These are phyloP conservation scores for Scelioninae gen. 2 DNA, from an alignment of 2,888 invertebrate genomes.

Conservation along the genomic window DNA sequence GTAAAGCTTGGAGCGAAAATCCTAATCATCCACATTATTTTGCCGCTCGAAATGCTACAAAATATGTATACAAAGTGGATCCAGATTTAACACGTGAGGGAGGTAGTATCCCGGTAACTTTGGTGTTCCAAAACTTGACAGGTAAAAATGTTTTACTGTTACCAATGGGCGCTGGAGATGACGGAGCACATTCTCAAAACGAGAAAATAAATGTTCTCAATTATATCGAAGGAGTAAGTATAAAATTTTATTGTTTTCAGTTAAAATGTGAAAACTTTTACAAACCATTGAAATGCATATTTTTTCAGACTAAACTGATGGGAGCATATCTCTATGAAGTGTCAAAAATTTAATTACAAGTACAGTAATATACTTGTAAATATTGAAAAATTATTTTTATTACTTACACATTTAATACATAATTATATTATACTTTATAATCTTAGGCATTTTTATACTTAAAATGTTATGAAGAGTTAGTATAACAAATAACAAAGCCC, in stretches of 20 bases:
- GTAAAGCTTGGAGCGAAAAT: conserved; percentile 95
- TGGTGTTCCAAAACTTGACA: conserved; percentile 94
- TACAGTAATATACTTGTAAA: too few relatives aligned
- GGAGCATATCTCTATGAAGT: conserved; percentile 93
- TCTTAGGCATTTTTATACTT: conserved; percentile 8
- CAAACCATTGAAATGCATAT: too few relatives aligned
- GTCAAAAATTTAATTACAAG: conserved; percentile 42
- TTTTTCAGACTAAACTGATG: conserved; percentile 90
- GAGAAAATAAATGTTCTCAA: conserved; percentile 96
- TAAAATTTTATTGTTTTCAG: too few relatives aligned
- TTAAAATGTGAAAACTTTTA: too few relatives aligned
- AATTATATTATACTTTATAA: too few relatives aligned
- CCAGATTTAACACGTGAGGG: conserved; percentile 98
- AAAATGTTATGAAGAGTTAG: conserved; percentile 6
- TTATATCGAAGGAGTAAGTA: conserved; percentile 93
- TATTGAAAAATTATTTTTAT: too few relatives aligned
- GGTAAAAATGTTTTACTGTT: conserved; percentile 95
- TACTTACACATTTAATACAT: too few relatives aligned
- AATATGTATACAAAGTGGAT: conserved; percentile 90
- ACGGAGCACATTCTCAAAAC: conserved; percentile 99
- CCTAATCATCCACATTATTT: conserved; percentile 94
- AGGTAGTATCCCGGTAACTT: conserved; percentile 97
- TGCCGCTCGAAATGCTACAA: conserved; percentile 89
- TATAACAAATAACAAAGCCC: conserved; percentile 3
- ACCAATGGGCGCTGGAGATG: conserved; percentile 96